These are phyloP conservation scores for Podarcis raffonei DNA, from an alignment of 2,113 vertebrate genomes.

Conservation along the genomic window DNA sequence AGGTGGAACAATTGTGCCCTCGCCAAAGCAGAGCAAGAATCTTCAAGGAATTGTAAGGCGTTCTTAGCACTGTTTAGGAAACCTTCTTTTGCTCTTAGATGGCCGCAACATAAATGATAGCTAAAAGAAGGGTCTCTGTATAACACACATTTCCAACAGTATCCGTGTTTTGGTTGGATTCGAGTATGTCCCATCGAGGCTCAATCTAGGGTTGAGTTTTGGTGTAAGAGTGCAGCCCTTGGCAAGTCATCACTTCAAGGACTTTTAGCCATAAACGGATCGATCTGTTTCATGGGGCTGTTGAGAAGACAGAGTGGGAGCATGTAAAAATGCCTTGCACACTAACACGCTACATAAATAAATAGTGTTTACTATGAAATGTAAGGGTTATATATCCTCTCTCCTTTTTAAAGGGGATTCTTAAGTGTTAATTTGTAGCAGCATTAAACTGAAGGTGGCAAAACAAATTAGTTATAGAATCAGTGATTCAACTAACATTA, in stretches of 20 bases:
- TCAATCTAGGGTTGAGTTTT: background rate
- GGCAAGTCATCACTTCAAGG: background rate
- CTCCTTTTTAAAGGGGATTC: background rate
- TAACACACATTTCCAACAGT: background rate
- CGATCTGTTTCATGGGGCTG: background rate
- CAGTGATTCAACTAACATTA: background rate
- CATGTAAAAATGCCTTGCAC: background rate
- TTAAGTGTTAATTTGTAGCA: background rate
- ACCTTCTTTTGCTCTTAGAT: background rate
- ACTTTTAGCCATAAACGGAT: background rate
- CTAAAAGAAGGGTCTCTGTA: background rate
- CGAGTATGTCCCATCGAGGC: background rate
- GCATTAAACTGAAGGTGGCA: background rate
- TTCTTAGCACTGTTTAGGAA: too few species aligned
- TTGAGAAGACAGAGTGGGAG: background rate
- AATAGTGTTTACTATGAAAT: background rate
- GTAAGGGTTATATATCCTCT: background rate
- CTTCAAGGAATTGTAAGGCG: too few species aligned
- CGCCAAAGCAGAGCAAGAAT: too few species aligned
- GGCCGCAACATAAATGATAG: background rate
- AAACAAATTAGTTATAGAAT: constrained; percentile 6
- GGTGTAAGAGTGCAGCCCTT: background rate
- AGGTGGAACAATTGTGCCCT: too few species aligned
- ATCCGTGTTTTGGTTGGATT: background rate
- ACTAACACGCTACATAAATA: background rate